Evolutionary conservation across 35 echinoderm and acorn worm genomes (phyloP).

Genomic region (Strongylocentrotus purpuratus): DNA sequence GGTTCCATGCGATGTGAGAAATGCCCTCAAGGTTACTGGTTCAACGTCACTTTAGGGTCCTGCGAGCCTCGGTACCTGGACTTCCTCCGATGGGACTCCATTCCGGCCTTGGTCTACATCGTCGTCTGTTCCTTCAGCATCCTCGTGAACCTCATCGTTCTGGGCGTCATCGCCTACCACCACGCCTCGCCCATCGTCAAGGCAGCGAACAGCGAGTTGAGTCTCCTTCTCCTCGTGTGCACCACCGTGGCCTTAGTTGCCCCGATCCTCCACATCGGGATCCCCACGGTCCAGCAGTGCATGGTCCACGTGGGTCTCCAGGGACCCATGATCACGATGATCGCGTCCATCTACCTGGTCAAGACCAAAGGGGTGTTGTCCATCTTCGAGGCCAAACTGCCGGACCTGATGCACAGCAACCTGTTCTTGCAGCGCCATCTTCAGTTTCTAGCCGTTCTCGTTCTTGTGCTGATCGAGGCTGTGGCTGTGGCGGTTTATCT

Average conservation of each 20-base stretch:
- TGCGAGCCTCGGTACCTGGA: conserved; percentile 42
- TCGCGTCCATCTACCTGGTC: conserved; percentile 58
- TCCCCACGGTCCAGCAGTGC: conserved; percentile 6
- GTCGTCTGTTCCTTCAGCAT: conserved; percentile 21
- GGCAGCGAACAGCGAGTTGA: conserved; percentile 69
- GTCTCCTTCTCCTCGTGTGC: conserved; percentile 47
- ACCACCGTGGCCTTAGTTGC: background rate
- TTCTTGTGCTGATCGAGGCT: conserved; percentile 32
- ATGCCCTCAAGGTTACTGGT: conserved; percentile 30
- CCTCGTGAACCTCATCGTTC: conserved; percentile 26
- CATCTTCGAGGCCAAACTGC: conserved; percentile 63
- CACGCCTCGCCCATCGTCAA: conserved; percentile 65
- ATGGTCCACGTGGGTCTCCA: conserved; percentile 28
- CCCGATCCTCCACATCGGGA: conserved; percentile 59
- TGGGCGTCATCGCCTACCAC: conserved; percentile 51
- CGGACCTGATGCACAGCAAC: conserved; percentile 50
- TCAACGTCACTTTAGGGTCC: conserved; percentile 16
- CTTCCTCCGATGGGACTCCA: conserved; percentile 22
- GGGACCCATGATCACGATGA: conserved; percentile 35
- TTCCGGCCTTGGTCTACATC: conserved; percentile 40
- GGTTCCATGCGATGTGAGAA: conserved; percentile 12
- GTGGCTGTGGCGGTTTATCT: conserved; percentile 22
- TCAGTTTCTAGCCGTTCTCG: conserved; percentile 48
- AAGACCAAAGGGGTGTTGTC: conserved; percentile 69
- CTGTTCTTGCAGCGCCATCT: conserved; percentile 45